Evolutionary conservation across 1,140 invertebrate genomes (phyloP), one percentile per base, ranked within the genome.

Genomic region (Euwallacea fornicatus): DNA sequence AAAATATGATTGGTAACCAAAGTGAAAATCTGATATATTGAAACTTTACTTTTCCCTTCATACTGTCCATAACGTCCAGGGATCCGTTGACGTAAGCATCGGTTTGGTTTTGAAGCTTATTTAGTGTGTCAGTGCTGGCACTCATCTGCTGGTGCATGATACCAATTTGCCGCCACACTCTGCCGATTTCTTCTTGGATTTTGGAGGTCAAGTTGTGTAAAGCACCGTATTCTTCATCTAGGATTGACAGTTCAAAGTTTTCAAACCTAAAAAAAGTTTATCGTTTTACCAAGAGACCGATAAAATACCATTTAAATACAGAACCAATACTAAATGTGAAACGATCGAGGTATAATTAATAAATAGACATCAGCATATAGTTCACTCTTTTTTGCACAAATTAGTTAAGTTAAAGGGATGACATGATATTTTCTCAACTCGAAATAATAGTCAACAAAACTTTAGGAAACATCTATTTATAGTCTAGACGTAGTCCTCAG

Each of bases 91-190:
- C 91, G 77, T 94, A 94, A 53, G 85, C 84, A 74, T 90, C 89
- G 15, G 92, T 93, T 77, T 92, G 91, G 71, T 89, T 85, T 80
- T 94, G 90, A n/a, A 94, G 83, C 63, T 88, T 85, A 62, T 91
- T 89, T 4, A 96, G 81, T 2, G 91, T 85, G 53, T 87, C 86
- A 7, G 91, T 89, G 77, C 88, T 94, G 60, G 90, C 87, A 13
- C 87, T 89, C 76, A 95, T 88, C 78, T 94, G 91, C 72, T 91
- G 88, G 80, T 94, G 91, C 91, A 96, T 93, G 13, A 93, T 92
- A 69, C 92, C 91, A 74, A 94, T 93, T 82, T 93, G 92, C 13
- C 91, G 82, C 93, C 93, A 94, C 1, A 95, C 92, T 79, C 93
- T 90, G 66, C 89, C 89, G 79, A 96, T 92, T 77, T 94, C 92